Conservation (phyloP, 2,888 invertebrate genomes). For the Hemicrepidius hirtus region DNA sequence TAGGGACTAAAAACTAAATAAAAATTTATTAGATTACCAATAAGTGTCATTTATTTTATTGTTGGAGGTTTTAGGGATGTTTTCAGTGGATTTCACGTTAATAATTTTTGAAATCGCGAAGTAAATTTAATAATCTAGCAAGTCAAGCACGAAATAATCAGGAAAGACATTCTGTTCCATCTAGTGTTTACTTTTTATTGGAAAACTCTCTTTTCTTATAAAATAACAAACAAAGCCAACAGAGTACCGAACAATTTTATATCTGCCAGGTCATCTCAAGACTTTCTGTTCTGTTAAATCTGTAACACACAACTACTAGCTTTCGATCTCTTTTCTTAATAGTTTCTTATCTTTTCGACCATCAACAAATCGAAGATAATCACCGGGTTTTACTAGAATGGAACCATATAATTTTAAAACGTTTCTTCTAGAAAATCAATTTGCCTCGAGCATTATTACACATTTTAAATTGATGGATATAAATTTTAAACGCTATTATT, state of each 20-base stretch:
- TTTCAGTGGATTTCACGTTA: constrained; percentile 23
- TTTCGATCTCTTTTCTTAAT: constrained; percentile 38
- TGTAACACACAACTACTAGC: constrained; percentile 32
- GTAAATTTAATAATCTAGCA: constrained; percentile 42
- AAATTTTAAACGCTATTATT: constrained; percentile 38
- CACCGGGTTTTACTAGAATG: constrained; percentile 23
- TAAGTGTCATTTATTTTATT: too few species aligned
- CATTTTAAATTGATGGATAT: constrained; percentile 39
- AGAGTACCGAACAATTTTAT: constrained; percentile 28
- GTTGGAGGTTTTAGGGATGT: too few species aligned
- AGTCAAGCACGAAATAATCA: constrained; percentile 30
- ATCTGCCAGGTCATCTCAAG: constrained; percentile 29
- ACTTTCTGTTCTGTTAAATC: too few species aligned
- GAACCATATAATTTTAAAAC: constrained; percentile 33
- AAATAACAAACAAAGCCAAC: constrained; percentile 32
- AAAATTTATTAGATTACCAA: too few species aligned
- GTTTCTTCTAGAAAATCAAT: constrained; percentile 39
- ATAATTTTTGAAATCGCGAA: constrained; percentile 21
- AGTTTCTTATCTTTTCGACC: constrained; percentile 33
- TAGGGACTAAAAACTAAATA: too few species aligned
- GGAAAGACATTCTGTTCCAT: constrained; percentile 33
- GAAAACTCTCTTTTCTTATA: constrained; percentile 27
- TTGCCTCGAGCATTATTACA: constrained; percentile 40
- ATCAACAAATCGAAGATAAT: constrained; percentile 29
- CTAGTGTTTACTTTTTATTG: constrained; percentile 42